Conservation (phyloP, 2,113 vertebrate species). For the Cardinalis cardinalis region DNA sequence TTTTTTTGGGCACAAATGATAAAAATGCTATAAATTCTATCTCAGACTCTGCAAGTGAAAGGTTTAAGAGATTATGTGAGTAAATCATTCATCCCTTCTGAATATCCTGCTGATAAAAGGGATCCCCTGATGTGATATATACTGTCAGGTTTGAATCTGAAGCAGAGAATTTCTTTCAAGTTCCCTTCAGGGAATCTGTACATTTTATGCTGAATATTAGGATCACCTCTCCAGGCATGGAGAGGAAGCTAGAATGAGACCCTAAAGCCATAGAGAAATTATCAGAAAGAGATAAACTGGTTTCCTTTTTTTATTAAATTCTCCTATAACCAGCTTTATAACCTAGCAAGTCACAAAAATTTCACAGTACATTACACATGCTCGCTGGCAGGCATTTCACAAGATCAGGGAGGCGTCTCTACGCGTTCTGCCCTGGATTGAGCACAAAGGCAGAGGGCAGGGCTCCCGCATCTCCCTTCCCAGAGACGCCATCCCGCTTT, state of each 20-base stretch:
- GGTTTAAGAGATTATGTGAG: conserved; percentile 64
- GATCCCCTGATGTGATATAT: conserved; percentile 45
- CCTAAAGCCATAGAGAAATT: conserved; percentile 52
- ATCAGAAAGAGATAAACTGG: conserved; percentile 57
- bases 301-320: conserved; percentile 68
- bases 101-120: conserved; percentile 64
- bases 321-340: conserved; percentile 59
- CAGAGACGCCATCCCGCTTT: neutral
- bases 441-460: conserved; percentile 25
- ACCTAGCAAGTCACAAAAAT: conserved; percentile 43
- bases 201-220: conserved; percentile 43
- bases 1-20: conserved; percentile 38
- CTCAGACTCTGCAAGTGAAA: conserved; percentile 44
- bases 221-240: conserved; percentile 26
- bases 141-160: conserved; percentile 67
- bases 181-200: conserved; percentile 52
- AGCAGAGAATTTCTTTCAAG: conserved; percentile 47
- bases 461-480: neutral
- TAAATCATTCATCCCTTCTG: conserved; percentile 67
- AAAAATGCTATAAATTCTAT: conserved; percentile 64
- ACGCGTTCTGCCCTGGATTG: neutral
- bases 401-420: neutral
- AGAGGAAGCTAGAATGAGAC: conserved; percentile 29
- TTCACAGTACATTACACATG: neutral
- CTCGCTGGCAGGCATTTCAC: conserved; percentile 26